These are phyloP conservation scores for Mesoligia furuncula DNA, from an alignment of 2,888 invertebrate genomes.

Conservation along the genomic window DNA sequence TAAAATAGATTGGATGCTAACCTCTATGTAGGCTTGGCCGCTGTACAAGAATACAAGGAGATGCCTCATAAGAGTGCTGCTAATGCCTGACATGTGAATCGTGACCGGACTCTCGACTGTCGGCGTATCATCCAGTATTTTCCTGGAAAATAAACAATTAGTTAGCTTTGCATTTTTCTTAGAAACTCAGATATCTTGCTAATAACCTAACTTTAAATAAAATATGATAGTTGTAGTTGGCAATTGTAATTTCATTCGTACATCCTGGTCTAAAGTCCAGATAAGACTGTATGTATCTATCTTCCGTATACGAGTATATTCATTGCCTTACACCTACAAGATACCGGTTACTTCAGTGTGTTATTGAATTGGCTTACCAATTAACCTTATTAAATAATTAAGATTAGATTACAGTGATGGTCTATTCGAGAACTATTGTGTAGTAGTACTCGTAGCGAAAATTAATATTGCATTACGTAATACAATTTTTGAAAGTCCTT, in stretches of 20 bases:
- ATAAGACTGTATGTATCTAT: constrained; percentile 51
- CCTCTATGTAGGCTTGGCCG: constrained; percentile 95
- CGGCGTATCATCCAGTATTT: constrained; percentile 93
- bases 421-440: constrained; percentile 57
- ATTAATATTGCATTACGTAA: constrained; percentile 28
- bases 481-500: constrained; percentile 13
- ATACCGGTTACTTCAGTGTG: constrained; percentile 61
- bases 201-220: constrained; percentile 38
- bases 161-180: constrained; percentile 30
- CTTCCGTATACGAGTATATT: constrained; percentile 49
- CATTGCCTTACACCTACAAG: constrained; percentile 58
- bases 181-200: constrained; percentile 24
- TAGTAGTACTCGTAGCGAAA: constrained; percentile 45
- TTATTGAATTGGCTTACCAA: constrained; percentile 68
- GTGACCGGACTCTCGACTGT: constrained; percentile 93
- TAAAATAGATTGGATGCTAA: constrained; percentile 76
- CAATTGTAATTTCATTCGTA: constrained; percentile 48
- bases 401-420: constrained; percentile 66
- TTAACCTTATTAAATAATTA: constrained; percentile 70
- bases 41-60: constrained; percentile 96
- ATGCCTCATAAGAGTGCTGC: constrained; percentile 94
- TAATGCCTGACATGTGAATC: constrained; percentile 96
- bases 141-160: constrained; percentile 82
- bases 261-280: constrained; percentile 61
- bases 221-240: constrained; percentile 26